These are phyloP conservation scores for Epistrophe grossulariae DNA, from an alignment of 2,888 invertebrate species.

Conservation along the genomic window DNA sequence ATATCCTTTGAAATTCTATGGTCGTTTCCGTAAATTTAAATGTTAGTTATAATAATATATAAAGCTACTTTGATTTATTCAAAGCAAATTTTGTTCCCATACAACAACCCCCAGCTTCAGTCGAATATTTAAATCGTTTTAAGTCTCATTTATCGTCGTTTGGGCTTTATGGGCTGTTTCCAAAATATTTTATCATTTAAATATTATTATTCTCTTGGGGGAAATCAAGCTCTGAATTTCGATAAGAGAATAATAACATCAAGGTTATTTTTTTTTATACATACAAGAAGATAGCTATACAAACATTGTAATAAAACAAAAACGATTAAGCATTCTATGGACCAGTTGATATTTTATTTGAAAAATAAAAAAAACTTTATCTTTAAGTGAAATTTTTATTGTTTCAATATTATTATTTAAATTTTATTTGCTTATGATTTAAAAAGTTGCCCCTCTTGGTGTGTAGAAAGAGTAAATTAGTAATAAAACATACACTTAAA, in stretches of 20 bases:
- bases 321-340: conserved; percentile 14
- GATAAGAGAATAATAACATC: conserved; percentile 14
- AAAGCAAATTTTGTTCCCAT: neutral
- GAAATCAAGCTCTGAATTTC: conserved; percentile 1
- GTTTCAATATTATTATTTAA: no score
- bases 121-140: conserved; percentile 40
- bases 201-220: conserved; percentile 32
- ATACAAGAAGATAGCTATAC: neutral
- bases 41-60: neutral
- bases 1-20: neutral
- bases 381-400: no score
- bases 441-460: no score
- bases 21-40: neutral
- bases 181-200: conserved; percentile 20
- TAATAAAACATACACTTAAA: no score
- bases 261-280: neutral
- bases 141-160: conserved; percentile 15
- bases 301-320: conserved; percentile 16
- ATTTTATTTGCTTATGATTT: no score
- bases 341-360: neutral
- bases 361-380: no score
- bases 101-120: neutral
- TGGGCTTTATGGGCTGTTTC: conserved; percentile 4
- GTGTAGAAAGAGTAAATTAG: no score
- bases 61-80: neutral